A percentile compares a stretch with the other conserved stretches of the same genome.
Conservation (phyloP, 92 coral and sea anemone genomes). For the Umimayanthus chanpuru region DNA sequence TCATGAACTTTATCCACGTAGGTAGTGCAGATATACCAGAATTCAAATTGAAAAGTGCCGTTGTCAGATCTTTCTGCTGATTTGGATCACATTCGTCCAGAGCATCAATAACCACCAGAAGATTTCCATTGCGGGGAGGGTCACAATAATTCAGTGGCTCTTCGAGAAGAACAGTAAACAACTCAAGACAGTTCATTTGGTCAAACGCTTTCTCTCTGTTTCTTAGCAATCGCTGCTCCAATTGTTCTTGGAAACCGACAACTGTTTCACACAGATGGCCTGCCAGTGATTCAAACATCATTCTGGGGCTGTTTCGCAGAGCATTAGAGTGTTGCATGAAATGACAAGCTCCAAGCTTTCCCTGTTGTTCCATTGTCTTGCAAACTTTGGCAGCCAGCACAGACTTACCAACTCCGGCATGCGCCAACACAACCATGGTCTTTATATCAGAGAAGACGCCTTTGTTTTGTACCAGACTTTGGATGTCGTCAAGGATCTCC, state of each 20-base stretch:
- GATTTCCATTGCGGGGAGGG: constrained; percentile 3
- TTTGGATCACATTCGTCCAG: constrained; percentile 24
- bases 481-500: constrained; percentile 10
- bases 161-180: not conserved
- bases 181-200: not conserved
- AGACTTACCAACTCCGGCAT: constrained; percentile 48
- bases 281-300: constrained; percentile 46
- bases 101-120: constrained; percentile 47
- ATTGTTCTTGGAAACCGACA: not conserved
- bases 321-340: constrained; percentile 32
- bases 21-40: constrained; percentile 14
- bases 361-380: constrained; percentile 15
- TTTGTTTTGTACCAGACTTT: not conserved
- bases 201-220: not conserved
- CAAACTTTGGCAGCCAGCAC: constrained; percentile 41
- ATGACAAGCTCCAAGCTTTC: constrained; percentile 43
- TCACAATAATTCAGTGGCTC: not conserved
- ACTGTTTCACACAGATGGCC: constrained; percentile 22
- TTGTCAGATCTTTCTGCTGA: constrained; percentile 1
- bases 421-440: constrained; percentile 26
- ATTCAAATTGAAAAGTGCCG: not conserved
- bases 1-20: constrained; percentile 18
- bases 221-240: constrained; percentile 3
- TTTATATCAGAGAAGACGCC: not conserved
- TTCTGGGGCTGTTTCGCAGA: constrained; percentile 25